phyloP scores from a whole-genome alignment of 2,888 invertebrate species.

The Atrina japonica region DNA sequence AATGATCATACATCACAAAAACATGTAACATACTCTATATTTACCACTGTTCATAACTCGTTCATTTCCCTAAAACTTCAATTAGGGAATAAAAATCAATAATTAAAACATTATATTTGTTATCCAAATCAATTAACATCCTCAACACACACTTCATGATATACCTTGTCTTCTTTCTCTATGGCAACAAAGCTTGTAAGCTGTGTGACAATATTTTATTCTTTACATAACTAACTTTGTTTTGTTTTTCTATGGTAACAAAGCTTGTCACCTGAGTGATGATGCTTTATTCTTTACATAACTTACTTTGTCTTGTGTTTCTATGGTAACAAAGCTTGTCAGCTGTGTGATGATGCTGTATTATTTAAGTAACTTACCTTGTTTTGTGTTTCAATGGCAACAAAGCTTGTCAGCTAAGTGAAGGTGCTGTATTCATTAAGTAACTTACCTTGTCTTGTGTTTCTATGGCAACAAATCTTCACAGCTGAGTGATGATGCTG shows the following conservation, averaged over 20 bases:
- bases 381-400: conserved; percentile 79
- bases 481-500: conserved; percentile 75
- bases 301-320: conserved; percentile 76
- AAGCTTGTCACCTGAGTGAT: conserved; percentile 80
- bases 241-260: conserved; percentile 79
- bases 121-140: too few species aligned
- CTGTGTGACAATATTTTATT: conserved; percentile 79
- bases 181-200: conserved; percentile 80
- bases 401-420: conserved; percentile 80
- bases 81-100: too few species aligned
- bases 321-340: conserved; percentile 80
- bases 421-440: conserved; percentile 45
- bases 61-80: too few species aligned
- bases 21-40: too few species aligned
- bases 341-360: conserved; percentile 79
- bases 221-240: conserved; percentile 77
- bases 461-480: conserved; percentile 80
- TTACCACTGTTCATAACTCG: too few species aligned
- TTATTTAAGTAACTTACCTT: conserved; percentile 77
- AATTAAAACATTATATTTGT: too few species aligned
- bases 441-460: conserved; percentile 73
- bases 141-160: too few species aligned
- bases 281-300: neutral
- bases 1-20: too few species aligned
- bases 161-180: conserved; percentile 78